Conservation (phyloP, 2,113 vertebrate genomes). For the Nycticorax nycticorax region DNA sequence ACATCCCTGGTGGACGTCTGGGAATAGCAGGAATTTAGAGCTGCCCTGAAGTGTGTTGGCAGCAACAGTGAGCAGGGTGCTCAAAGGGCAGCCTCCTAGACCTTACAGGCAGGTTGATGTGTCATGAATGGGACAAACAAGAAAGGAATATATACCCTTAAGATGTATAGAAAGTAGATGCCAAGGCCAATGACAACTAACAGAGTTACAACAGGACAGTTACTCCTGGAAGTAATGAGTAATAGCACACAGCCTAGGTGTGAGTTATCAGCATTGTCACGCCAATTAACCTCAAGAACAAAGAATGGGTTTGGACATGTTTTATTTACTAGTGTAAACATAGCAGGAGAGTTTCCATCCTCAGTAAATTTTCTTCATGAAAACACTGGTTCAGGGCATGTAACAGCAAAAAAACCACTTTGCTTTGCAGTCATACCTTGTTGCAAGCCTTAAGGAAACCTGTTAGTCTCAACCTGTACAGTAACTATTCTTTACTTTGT, state of each 20-base stretch:
- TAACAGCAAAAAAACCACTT: not conserved
- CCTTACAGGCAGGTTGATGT: not conserved
- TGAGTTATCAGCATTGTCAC: not conserved
- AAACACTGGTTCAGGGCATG: not conserved
- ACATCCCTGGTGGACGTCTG: accelerated
- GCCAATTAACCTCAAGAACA: not conserved
- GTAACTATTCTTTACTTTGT: not conserved
- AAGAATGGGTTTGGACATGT: not conserved
- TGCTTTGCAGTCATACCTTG: not conserved
- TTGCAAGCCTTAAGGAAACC: not conserved
- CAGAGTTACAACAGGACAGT: not conserved
- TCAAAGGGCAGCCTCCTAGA: not conserved
- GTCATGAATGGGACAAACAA: not conserved
- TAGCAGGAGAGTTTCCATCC: not conserved
- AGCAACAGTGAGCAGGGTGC: not conserved
- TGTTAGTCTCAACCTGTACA: not conserved
- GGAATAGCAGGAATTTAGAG: not conserved
- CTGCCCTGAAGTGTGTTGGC: not conserved
- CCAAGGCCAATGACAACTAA: not conserved
- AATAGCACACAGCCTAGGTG: not conserved
- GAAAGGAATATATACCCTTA: not conserved
- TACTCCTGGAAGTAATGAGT: not conserved
- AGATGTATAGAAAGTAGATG: not conserved
- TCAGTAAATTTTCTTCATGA: not conserved
- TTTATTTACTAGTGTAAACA: not conserved